Base-by-base conservation (phyloP, 2,888 invertebrate species). In the Ischnus inquisitorius region DNA sequence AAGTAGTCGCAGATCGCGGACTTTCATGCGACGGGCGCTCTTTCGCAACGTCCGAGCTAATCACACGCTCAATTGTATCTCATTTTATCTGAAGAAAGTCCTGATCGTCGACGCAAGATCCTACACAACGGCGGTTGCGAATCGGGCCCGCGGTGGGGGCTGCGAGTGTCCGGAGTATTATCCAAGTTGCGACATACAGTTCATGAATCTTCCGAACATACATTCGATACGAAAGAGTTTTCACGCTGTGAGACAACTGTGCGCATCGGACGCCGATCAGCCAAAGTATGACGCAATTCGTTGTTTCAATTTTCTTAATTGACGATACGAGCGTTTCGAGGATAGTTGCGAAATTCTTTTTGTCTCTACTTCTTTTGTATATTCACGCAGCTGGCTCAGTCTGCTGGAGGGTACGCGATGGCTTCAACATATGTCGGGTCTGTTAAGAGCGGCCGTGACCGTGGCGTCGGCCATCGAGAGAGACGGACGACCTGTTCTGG, bases 121-220 rank as follows among this genome's bases (percentile, higher is more conserved):
- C 3, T 99, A 99, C 94, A 96, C 99, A 62, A 98, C 98, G 0
- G 99, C 99, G 0, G 97, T 98, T 48, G 99, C 98, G 22, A 99
- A 99, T 94, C 95, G 99, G 86, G 98, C 99, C 0, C 96, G 99
- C 86, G 99, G 99, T 75, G 99, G 99, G 57, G 99, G 99, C 69
- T 98, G 97, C 94, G 99, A 99, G 93, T 98, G 97, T 93, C 96
- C 97, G 74, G 99, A 99, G 94, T 98, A 99, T 95, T 99, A 99
- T 95, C 97, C 97, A 0, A 96, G 96, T 90, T 98, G 98, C 88
- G 98, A 99, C 94, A 98, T 99, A 79, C 97, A 98, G 94, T 99
- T 99, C 94, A 99, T 99, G 98, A 97, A 97, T 93, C 95, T 99
- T 93, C 98, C 99, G 76, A 99, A 99, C 94, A 99, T 99, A 89